Conservation (phyloP, 2,888 invertebrate species). For the Oscheius onirici region DNA sequence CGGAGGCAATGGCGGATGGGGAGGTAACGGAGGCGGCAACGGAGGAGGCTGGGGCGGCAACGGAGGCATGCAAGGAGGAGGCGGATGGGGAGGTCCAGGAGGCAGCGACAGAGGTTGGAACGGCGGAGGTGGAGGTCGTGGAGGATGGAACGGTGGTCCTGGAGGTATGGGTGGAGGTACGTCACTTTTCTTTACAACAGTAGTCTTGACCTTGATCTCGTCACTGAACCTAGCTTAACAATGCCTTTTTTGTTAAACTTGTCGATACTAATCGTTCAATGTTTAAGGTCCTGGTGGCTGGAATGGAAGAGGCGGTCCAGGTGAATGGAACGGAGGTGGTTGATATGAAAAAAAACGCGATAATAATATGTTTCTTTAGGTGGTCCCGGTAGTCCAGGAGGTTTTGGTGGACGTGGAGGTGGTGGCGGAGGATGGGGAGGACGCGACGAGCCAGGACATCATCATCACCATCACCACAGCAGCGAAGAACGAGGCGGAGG, state of each 20-base stretch:
- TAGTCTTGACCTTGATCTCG: too few species aligned
- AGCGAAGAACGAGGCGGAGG: background rate
- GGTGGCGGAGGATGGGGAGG: background rate
- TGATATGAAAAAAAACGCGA: too few species aligned
- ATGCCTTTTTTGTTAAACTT: background rate
- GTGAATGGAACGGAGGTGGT: constrained; percentile 9
- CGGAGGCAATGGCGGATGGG: constrained; percentile 1
- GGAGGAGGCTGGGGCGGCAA: background rate
- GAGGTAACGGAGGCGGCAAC: background rate
- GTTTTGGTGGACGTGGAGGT: background rate
- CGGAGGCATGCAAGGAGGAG: background rate
- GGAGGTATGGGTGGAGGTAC: background rate
- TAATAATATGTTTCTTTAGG: too few species aligned
- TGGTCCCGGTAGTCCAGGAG: background rate
- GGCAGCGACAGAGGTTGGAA: background rate
- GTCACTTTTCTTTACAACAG: too few species aligned
- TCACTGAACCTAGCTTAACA: background rate
- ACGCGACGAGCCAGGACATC: constrained; percentile 5
- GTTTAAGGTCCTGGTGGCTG: background rate
- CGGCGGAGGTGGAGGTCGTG: background rate
- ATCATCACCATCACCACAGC: constrained; percentile 21
- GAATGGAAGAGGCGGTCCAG: background rate
- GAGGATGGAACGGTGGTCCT: background rate
- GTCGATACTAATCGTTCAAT: background rate
- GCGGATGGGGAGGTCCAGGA: background rate